Evolutionary conservation across 2,888 invertebrate genomes (phyloP).

Genomic region (Panorpa germanica): DNA sequence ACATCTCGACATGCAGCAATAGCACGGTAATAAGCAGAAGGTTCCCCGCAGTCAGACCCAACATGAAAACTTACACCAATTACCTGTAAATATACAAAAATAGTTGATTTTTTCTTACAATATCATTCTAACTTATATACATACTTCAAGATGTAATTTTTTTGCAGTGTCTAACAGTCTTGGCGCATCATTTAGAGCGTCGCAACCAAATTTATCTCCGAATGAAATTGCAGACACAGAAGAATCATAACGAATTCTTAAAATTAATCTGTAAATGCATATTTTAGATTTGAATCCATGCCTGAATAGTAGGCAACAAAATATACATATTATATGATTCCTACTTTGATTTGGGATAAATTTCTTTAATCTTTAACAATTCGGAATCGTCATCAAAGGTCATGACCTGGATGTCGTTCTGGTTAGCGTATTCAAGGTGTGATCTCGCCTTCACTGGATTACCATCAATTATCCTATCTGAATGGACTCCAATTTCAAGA

Average conservation of each 20-base stretch:
- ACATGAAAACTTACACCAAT: conserved; percentile 73
- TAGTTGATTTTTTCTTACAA: background rate
- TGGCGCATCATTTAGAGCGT: conserved; percentile 49
- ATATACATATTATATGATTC: no score
- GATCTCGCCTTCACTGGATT: conserved; percentile 83
- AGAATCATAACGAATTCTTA: conserved; percentile 70
- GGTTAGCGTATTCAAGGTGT: conserved; percentile 63
- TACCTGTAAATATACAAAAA: no score
- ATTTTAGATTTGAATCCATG: no score
- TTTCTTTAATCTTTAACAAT: conserved; percentile 62
- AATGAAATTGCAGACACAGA: no score
- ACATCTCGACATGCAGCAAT: conserved; percentile 44
- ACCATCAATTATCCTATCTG: conserved; percentile 54
- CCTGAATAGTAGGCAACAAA: no score
- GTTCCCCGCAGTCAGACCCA: conserved; percentile 68
- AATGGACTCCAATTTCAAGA: conserved; percentile 10
- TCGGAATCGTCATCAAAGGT: conserved; percentile 84
- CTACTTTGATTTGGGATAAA: conserved; percentile 62
- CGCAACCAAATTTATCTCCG: conserved; percentile 81
- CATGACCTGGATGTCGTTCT: conserved; percentile 55
- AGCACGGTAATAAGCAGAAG: conserved; percentile 54
- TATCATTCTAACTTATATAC: conserved; percentile 7
- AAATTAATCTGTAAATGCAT: conserved; percentile 40
- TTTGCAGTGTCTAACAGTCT: conserved; percentile 46
- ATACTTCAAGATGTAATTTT: conserved; percentile 47